Percentiles rank a stretch among this genome's conserved stretches.
These are phyloP conservation scores for Epirrita christyi DNA, from an alignment of 2,888 invertebrate species.

Conservation along the genomic window DNA sequence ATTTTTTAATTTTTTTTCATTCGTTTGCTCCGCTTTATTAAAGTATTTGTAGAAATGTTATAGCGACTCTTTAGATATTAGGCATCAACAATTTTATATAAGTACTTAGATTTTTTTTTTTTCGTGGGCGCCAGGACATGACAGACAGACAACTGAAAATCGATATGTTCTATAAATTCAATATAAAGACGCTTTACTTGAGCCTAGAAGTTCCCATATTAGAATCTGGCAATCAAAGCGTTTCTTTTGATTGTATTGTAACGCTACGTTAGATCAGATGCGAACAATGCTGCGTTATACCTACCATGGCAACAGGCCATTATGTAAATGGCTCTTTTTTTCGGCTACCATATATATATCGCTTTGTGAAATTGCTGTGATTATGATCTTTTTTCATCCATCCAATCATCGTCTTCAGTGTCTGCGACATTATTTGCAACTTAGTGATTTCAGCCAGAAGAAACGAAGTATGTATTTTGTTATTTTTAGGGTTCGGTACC, in stretches of 20 bases:
- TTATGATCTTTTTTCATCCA: constrained; percentile 19
- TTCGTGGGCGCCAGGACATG: no score
- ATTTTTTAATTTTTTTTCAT: no score
- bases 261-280: constrained; percentile 41
- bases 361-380: constrained; percentile 36
- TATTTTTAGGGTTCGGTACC: no score
- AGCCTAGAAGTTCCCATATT: constrained; percentile 22
- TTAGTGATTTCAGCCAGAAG: constrained; percentile 17
- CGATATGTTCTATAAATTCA: constrained; percentile 8
- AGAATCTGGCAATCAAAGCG: constrained; percentile 33
- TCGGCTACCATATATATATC: constrained; percentile 34
- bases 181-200: constrained; percentile 25
- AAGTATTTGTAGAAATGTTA: no score
- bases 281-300: constrained; percentile 43
- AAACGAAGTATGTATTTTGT: constrained; percentile 6
- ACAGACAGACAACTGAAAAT: no score
- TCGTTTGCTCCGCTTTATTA: no score
- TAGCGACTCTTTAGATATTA: no score
- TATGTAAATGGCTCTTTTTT: constrained; percentile 47
- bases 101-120: no score
- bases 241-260: constrained; percentile 45
- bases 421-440: constrained; percentile 45
- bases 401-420: constrained; percentile 42
- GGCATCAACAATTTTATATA: no score
- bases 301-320: constrained; percentile 55